Evolutionary conservation across 2,113 vertebrate species (phyloP), one percentile per base, ranked within the genome.

Genomic region (Cnemophilus loriae): DNA sequence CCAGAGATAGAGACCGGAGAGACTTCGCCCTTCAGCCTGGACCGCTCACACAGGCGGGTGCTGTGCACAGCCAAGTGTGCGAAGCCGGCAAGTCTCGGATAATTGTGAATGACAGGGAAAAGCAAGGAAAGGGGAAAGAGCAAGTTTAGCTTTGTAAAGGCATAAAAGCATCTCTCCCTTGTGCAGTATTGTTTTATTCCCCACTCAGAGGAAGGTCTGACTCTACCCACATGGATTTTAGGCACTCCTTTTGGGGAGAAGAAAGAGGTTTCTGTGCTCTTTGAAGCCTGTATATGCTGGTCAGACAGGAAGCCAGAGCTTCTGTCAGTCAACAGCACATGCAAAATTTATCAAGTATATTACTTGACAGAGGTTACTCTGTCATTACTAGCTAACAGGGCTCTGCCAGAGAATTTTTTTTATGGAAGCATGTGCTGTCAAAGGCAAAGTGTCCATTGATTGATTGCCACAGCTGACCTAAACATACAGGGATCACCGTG

Each of bases 391-490:
- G 92, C 95, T 97, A 97, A 97, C 91, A 89, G 84, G 83, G 47
- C 89, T 91, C 71, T 97, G 97, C 96, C 97, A 98, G 94, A 91
- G 71, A 94, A 91, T 90, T 97, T 96, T 96, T 97, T 97, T 96
- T 94, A 89, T 97, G 96, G 91, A 97, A 96, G 83, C 94, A 94
- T 96, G 75, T 97, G 94, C 94, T 98, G 98, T 97, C 97, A 97
- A 96, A 97, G 96, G 89, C 96, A 95, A 98, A 97, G 95, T 98
- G 97, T 97, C 96, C 91, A 96, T 89, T 98, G 97, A 98, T 96
- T 98, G 97, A 98, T 97, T 97, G 97, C 96, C 89, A 93, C 97
- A 98, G 97, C 97, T 98, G 98, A 98, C 97, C 97, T 95, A 97
- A 97, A 98, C 42, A 57, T 95, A 95, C 91, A 97, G 90, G 68